Evolutionary conservation across 2,888 invertebrate species (phyloP), one percentile per base, ranked within the genome.

Genomic region (Lacanobia wlatinum): DNA sequence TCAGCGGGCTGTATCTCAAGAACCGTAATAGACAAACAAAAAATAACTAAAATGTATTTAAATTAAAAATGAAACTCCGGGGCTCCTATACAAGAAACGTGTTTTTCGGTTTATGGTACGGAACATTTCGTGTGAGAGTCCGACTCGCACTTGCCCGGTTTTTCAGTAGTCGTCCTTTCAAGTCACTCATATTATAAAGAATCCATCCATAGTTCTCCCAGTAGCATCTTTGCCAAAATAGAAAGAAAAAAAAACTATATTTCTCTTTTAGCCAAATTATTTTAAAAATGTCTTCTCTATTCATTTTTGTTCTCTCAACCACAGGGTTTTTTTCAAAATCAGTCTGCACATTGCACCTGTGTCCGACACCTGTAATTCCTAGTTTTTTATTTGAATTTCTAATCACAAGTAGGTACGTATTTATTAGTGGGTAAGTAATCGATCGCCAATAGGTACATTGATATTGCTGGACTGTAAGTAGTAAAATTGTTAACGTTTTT

Each of bases 381-480:
- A 14, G 56, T 74, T 62, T 68, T 71, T 62, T 66, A 66, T 77
- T 69, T 10, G 38, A 70, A 64, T 67, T 80, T 66, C 55, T 78
- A 73, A 65, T 65, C 55, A 55, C 48, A 10, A 18, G 38, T 52
- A 10, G 18, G 38, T 52, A 66, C 23, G 56, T 62, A 43, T 55
- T 63, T 73, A 67, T 73, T 77, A 65, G 67, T 28, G n/a, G 43
- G 10, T 12, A 6, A 56, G 46, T 70, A 81, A 81, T 74, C 61
- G 78, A 61, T 71, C n/a, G 68, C 63, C 46, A 60, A 71, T 77
- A 73, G 60, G n/a, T n/a, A n/a, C n/a, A n/a, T n/a, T n/a, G n/a
- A 28, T 28, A 71, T 67, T 38, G 48, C 59, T 43, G 59, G 56
- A 50, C 16, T 56, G 18, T 53, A 34, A 12, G 43, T 50, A 46